Base-by-base conservation (phyloP, 2,113 vertebrate genomes). In the Hydrochoerus hydrochaeris region DNA sequence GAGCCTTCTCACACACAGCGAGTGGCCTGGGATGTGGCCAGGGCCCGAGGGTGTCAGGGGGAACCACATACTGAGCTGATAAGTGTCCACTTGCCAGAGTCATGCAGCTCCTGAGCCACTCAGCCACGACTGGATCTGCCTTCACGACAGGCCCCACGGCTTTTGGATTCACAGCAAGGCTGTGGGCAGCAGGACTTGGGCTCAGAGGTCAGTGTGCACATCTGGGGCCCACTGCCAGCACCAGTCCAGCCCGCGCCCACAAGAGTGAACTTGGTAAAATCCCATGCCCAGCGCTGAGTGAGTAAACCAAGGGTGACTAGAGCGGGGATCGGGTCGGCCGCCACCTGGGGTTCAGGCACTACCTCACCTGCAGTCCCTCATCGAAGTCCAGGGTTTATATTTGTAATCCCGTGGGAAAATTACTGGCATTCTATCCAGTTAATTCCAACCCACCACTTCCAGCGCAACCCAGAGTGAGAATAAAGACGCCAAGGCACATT, bases 161-260 rank as follows among this genome's bases (percentile, higher is more conserved):
- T 85, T 84, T 52, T 63, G 95, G 95, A 95, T 83, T 84, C n/a
- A 3, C 16, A 94, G 95, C 90, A 85, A 60, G 52, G 52, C 91
- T 88, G 38, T 78, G 82, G 85, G 77, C 69, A 14, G 26, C n/a
- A 44, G 58, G 96, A 90, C 96, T 95, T 1, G 0, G 52, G 63
- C 49, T 22, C 5, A 63, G 32, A 91, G 95, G 87, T 94, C 93
- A 95, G 35, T 6, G 1, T 13, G 9, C 5, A 32, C 5, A 8
- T n/a, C 85, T 54, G 63, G 10, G 19, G 19, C 62, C 82, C 57
- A 30, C 82, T 69, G 83, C 82, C 71, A 65, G 60, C 63, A 1
- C 11, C 7, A 26, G 6, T 41, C 58, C 41, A 26, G 17, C 93
- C 1, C 1, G 1, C 0, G 17, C 7, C 32, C 3, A 49, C 0